Evolutionary conservation across 1,140 invertebrate species (phyloP).

Genomic region (Cydia amplana): DNA sequence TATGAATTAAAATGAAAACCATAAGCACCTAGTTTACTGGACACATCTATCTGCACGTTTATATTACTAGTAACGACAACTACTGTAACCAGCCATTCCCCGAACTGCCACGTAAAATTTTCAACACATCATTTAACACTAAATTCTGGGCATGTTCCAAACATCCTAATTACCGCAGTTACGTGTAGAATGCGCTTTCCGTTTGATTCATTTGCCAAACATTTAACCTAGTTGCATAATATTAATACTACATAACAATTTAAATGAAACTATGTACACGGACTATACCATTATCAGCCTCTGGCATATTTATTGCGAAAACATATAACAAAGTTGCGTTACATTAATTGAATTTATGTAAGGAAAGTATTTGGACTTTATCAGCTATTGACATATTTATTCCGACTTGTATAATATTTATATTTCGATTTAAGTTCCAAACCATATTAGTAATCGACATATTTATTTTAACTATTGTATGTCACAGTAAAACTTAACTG

Average conservation of each 20-base stretch:
- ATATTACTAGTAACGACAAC: neutral
- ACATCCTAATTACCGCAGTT: neutral
- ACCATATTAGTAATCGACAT: neutral
- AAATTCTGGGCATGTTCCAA: constrained; percentile 1
- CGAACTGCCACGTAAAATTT: neutral
- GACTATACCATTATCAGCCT: too few relatives aligned
- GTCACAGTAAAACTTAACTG: too few relatives aligned
- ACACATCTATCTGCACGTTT: neutral
- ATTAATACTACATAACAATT: constrained; percentile 1
- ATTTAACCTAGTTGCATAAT: constrained; percentile 8
- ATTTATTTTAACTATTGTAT: neutral
- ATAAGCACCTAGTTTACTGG: neutral
- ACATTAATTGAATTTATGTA: neutral
- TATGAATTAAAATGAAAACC: too few relatives aligned
- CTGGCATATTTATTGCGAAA: too few relatives aligned
- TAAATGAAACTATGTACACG: neutral
- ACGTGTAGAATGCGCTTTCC: neutral
- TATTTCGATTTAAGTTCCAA: neutral
- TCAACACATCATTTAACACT: constrained; percentile 2
- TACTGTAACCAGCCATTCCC: neutral
- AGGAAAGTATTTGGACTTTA: neutral
- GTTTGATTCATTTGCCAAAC: neutral
- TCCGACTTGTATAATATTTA: neutral
- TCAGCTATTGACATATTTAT: neutral
- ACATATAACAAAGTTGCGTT: neutral